Evolutionary conservation across 2,797 vertebrate species (phyloP).

Genomic region (Girardinus metallicus): DNA sequence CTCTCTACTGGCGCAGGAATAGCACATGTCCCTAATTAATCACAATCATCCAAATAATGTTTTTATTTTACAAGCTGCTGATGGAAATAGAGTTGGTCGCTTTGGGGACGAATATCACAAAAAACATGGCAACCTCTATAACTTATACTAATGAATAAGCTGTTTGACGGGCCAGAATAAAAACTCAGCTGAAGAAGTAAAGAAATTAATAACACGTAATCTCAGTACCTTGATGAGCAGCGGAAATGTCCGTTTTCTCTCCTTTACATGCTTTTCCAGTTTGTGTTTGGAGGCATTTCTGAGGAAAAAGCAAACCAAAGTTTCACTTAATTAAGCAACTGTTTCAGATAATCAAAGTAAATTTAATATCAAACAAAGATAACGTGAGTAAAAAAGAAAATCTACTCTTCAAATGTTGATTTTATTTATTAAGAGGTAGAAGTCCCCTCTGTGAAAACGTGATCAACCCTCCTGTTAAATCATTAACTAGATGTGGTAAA

Average conservation of each 20-base stretch:
- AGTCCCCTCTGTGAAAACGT: not conserved
- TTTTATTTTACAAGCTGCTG: constrained; percentile 56
- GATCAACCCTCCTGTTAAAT: not conserved
- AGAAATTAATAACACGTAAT: not conserved
- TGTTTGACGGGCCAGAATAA: not conserved
- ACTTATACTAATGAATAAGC: constrained; percentile 8
- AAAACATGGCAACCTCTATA: constrained; percentile 22
- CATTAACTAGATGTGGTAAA: not conserved
- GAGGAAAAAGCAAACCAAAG: constrained; percentile 22
- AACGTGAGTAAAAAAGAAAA: not conserved
- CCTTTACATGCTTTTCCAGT: constrained; percentile 51
- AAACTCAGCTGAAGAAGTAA: not conserved
- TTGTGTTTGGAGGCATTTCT: constrained; percentile 64
- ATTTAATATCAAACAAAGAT: not conserved
- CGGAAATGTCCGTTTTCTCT: constrained; percentile 65
- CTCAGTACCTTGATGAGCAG: constrained; percentile 71
- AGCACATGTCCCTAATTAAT: constrained; percentile 62
- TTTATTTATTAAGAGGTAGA: not conserved
- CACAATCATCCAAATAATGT: constrained; percentile 62
- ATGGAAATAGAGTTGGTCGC: constrained; percentile 29
- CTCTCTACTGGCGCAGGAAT: constrained; percentile 28
- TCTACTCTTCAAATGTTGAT: not conserved
- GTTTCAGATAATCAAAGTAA: not conserved
- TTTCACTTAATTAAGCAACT: not conserved
- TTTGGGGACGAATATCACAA: constrained; percentile 11